Percentiles rank a stretch among this genome's conserved stretches.
Evolutionary conservation across 2,113 vertebrate species (phyloP).

Genomic region (Triplophysa dalaica): DNA sequence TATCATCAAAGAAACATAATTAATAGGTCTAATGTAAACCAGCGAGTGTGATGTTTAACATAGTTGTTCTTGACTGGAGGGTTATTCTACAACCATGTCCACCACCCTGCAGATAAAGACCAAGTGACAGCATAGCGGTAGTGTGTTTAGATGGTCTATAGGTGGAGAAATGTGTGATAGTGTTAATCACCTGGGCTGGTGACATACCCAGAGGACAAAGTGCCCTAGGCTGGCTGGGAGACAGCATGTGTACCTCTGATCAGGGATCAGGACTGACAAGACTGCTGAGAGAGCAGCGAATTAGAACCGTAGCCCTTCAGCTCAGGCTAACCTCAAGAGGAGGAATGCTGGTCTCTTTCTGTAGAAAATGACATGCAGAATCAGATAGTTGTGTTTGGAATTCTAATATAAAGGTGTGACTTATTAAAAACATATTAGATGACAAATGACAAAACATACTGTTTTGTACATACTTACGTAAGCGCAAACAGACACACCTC

Average conservation of each 20-base stretch:
- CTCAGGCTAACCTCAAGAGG: not conserved
- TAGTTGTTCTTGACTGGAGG: not conserved
- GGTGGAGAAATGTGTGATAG: conserved; percentile 40
- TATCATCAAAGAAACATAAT: not conserved
- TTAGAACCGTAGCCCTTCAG: conserved; percentile 21
- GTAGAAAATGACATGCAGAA: conserved; percentile 6
- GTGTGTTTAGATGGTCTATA: conserved; percentile 16
- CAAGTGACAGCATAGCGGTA: not conserved
- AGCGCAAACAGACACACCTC: not conserved
- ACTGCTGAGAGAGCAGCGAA: conserved; percentile 36
- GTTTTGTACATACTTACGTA: not conserved
- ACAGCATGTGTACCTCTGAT: conserved; percentile 20
- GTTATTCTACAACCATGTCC: not conserved
- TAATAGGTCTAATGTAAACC: not conserved
- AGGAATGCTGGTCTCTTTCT: conserved; percentile 4
- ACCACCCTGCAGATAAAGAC: conserved; percentile 19
- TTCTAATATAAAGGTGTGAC: not conserved
- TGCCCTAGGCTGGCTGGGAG: conserved; percentile 22
- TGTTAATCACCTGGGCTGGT: conserved; percentile 43
- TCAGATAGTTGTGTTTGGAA: conserved; percentile 13
- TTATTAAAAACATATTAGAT: conserved; percentile 7
- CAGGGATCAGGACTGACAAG: conserved; percentile 30
- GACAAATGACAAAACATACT: not conserved
- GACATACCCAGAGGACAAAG: conserved; percentile 33
- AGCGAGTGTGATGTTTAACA: conserved; percentile 7